These are phyloP conservation scores for Scyliorhinus canicula DNA, from an alignment of 2,797 vertebrate species.

Conservation along the genomic window DNA sequence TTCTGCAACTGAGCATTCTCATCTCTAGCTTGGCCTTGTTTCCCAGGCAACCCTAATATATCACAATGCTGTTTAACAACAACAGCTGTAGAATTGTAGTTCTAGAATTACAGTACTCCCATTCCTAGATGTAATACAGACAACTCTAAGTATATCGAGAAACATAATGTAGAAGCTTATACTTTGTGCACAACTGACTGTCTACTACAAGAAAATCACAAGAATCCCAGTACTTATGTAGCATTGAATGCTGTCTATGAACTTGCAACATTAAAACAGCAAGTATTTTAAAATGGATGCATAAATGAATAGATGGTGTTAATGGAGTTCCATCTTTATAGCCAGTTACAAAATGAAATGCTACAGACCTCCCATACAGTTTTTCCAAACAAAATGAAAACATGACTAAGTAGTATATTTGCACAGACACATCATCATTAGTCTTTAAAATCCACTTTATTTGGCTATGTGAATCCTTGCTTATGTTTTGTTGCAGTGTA, in stretches of 20 bases:
- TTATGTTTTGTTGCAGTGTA: neutral
- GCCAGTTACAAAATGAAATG: neutral
- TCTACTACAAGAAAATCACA: neutral
- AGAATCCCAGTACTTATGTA: neutral
- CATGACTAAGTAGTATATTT: neutral
- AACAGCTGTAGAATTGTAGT: neutral
- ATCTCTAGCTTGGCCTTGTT: neutral
- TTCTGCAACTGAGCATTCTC: constrained; percentile 14
- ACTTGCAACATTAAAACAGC: neutral
- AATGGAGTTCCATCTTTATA: neutral
- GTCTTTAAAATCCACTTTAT: neutral
- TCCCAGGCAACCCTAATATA: neutral
- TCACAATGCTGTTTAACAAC: neutral
- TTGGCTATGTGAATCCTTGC: neutral
- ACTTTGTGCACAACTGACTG: neutral
- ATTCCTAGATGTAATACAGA: neutral
- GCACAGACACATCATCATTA: neutral
- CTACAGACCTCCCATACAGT: neutral
- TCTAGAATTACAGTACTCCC: neutral
- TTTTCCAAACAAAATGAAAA: neutral
- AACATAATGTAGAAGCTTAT: neutral
- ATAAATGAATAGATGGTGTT: neutral
- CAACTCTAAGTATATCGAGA: neutral
- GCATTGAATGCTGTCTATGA: neutral
- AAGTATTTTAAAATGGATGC: neutral